Conservation (phyloP, 2,113 vertebrate genomes). For the Elephas maximus region DNA sequence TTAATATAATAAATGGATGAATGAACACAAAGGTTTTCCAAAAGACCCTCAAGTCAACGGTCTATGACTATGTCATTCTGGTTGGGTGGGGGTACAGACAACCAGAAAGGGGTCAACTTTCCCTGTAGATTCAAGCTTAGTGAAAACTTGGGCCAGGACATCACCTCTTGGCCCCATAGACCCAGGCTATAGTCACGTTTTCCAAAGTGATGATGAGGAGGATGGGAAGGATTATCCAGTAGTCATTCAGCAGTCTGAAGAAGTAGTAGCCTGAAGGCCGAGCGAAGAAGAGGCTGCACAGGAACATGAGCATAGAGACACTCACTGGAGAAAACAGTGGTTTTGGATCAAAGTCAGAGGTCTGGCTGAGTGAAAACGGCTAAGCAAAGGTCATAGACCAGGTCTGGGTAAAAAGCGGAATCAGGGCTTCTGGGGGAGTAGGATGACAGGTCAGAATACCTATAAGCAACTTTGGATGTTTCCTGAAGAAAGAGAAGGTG, state of each 20-base stretch:
- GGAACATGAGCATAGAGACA: constrained; percentile 87
- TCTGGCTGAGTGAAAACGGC: not conserved
- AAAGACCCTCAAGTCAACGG: not conserved
- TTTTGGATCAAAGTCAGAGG: not conserved
- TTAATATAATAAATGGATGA: not conserved
- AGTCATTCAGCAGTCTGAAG: constrained; percentile 92
- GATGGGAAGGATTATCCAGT: constrained; percentile 91
- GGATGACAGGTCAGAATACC: constrained; percentile 81
- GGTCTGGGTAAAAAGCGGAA: not conserved
- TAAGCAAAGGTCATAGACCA: not conserved
- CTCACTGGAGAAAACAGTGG: constrained; percentile 83
- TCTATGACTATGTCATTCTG: not conserved
- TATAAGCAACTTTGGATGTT: constrained; percentile 88
- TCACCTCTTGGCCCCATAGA: constrained; percentile 92
- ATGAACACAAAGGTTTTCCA: not conserved
- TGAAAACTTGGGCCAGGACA: not conserved
- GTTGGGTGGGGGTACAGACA: not conserved
- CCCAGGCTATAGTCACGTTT: constrained; percentile 91
- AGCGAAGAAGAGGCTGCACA: constrained; percentile 91
- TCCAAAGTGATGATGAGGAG: constrained; percentile 91
- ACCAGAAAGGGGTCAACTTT: not conserved
- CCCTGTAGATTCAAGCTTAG: not conserved
- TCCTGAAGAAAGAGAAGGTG: constrained; percentile 88
- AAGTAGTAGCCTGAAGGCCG: constrained; percentile 93
- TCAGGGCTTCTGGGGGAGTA: not conserved